Percentiles rank a stretch among this genome's conserved stretches.
Conservation (phyloP, 2,888 invertebrate species). For the Plagiodera versicolora region DNA sequence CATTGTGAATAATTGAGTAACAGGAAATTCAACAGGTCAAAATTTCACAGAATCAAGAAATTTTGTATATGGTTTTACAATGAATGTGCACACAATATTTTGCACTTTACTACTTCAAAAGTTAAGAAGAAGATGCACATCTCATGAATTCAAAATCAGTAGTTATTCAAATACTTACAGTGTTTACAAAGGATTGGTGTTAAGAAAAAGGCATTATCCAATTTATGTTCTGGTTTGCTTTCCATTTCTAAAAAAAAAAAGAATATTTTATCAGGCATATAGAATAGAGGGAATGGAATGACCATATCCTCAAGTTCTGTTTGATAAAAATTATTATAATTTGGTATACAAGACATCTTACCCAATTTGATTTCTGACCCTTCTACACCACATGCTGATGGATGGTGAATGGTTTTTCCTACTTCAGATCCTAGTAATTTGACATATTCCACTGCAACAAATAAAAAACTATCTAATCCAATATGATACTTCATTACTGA, state of each 20-base stretch:
- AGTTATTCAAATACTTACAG: slow-evolving; percentile 56
- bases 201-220: slow-evolving; percentile 58
- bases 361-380: slow-evolving; percentile 35
- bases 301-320: too few relatives aligned
- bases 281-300: not conserved
- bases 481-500: too few relatives aligned
- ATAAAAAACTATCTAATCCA: slow-evolving; percentile 3
- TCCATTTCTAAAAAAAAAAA: slow-evolving; percentile 37
- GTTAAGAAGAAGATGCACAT: too few relatives aligned
- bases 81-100: too few relatives aligned
- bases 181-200: slow-evolving; percentile 60
- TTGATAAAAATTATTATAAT: too few relatives aligned
- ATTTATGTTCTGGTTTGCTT: slow-evolving; percentile 49
- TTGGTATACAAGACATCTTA: slow-evolving; percentile 17
- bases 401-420: slow-evolving; percentile 53
- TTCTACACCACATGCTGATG: slow-evolving; percentile 50
- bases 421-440: slow-evolving; percentile 51
- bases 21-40: too few relatives aligned
- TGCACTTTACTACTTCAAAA: too few relatives aligned
- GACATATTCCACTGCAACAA: slow-evolving; percentile 49
- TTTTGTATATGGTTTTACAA: too few relatives aligned
- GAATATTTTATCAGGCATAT: not conserved
- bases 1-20: too few relatives aligned
- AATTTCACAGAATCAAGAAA: too few relatives aligned
- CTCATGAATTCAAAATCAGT: too few relatives aligned